These are phyloP conservation scores for Dysidea cf. avara DNA, from an alignment of 37 sponge, comb jelly and placozoan species.

Conservation along the genomic window DNA sequence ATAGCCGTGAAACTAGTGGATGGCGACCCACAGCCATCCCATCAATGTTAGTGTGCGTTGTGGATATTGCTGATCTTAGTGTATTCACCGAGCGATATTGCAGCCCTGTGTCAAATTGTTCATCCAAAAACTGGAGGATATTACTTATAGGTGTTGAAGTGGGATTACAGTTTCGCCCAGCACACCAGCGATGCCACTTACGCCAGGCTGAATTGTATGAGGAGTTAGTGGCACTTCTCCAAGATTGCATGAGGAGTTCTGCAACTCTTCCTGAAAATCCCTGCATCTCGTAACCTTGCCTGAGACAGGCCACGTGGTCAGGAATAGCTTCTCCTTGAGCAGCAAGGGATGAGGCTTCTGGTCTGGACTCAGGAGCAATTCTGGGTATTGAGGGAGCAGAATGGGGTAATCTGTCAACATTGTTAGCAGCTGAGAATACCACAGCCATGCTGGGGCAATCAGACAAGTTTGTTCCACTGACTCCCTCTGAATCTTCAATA, in stretches of 20 bases:
- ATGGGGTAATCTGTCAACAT: slow-evolving; percentile 8
- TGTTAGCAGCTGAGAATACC: slow-evolving; percentile 22
- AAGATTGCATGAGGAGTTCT: no score
- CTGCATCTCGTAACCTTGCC: slow-evolving; percentile 4
- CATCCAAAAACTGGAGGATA: slow-evolving; percentile 24
- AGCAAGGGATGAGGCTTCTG: slow-evolving; percentile 16
- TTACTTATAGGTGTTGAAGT: slow-evolving; percentile 30
- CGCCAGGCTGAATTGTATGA: slow-evolving; percentile 14
- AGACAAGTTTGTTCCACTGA: not conserved
- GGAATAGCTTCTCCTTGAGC: slow-evolving; percentile 16
- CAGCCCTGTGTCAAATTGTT: slow-evolving; percentile 17
- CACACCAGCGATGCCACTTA: slow-evolving; percentile 29
- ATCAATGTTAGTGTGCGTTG: slow-evolving; percentile 21
- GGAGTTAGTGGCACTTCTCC: slow-evolving; percentile 11
- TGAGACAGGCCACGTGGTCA: slow-evolving; percentile 40
- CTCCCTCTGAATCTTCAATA: slow-evolving; percentile 5
- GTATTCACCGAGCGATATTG: slow-evolving; percentile 13
- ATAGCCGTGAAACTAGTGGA: slow-evolving; percentile 13
- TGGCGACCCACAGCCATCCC: slow-evolving; percentile 15
- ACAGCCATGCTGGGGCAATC: slow-evolving; percentile 31
- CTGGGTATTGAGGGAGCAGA: slow-evolving; percentile 10
- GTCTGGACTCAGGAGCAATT: slow-evolving; percentile 6
- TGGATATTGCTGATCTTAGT: slow-evolving; percentile 13
- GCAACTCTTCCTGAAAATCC: slow-evolving; percentile 31
- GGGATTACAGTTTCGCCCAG: slow-evolving; percentile 13